Percentiles rank a stretch among this genome's conserved stretches.
Evolutionary conservation across 2,888 invertebrate species (phyloP).

Genomic region (Eumerus sabulonum): DNA sequence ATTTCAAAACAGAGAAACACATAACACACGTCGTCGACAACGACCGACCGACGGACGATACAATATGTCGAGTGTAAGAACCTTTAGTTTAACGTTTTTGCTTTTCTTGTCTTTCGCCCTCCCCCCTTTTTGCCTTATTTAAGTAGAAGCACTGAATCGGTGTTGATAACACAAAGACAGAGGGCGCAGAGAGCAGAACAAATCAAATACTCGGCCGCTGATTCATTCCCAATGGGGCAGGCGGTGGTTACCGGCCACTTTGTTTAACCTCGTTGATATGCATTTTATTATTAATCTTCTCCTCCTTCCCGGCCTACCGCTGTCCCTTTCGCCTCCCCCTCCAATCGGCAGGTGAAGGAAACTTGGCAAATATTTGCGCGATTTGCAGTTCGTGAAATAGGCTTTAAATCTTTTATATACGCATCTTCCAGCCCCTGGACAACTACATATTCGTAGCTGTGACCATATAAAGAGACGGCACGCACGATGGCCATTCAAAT

Average conservation of each 20-base stretch:
- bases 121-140: constrained; percentile 27
- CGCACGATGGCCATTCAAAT: constrained; percentile 47
- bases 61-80: too few species aligned
- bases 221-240: constrained; percentile 57
- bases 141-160: constrained; percentile 27
- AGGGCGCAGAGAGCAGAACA: constrained; percentile 26
- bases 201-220: constrained; percentile 56
- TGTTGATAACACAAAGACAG: constrained; percentile 59
- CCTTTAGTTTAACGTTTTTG: not conserved
- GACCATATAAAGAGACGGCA: constrained; percentile 41
- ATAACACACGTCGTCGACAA: too few species aligned
- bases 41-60: too few species aligned
- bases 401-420: constrained; percentile 15
- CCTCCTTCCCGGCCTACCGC: constrained; percentile 9
- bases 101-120: too few species aligned
- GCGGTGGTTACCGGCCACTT: constrained; percentile 59
- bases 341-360: not conserved
- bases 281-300: constrained; percentile 42
- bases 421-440: constrained; percentile 11
- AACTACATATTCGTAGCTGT: too few species aligned
- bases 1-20: too few species aligned
- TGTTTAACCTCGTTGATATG: constrained; percentile 66
- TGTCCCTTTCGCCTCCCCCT: constrained; percentile 4
- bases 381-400: constrained; percentile 62
- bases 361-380: constrained; percentile 56